These are phyloP conservation scores for Labeo calbasu DNA, from an alignment of 2,797 vertebrate species.

Conservation along the genomic window DNA sequence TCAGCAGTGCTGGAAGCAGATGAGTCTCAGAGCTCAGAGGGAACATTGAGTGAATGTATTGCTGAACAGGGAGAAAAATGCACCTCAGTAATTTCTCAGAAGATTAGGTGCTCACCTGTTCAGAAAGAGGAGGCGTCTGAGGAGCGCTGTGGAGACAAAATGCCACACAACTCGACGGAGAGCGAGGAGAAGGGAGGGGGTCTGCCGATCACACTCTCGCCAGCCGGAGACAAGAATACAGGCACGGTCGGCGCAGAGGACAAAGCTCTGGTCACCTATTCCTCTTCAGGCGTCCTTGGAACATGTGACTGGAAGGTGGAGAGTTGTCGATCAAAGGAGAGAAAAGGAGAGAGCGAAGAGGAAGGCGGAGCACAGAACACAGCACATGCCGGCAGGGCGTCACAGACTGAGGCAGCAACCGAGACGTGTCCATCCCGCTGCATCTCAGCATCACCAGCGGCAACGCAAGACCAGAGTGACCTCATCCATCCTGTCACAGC, in stretches of 20 bases:
- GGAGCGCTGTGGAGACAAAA: slow-evolving; percentile 71
- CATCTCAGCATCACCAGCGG: slow-evolving; percentile 77
- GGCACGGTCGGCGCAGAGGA: slow-evolving; percentile 63
- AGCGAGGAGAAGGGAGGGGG: slow-evolving; percentile 66
- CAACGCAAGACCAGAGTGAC: slow-evolving; percentile 69
- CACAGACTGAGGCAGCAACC: slow-evolving; percentile 70
- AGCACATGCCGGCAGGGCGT: slow-evolving; percentile 69
- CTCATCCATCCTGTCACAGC: slow-evolving; percentile 61
- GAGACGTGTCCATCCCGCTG: slow-evolving; percentile 71
- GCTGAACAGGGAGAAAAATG: slow-evolving; percentile 48
- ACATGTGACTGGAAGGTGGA: slow-evolving; percentile 69
- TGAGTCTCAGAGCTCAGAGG: slow-evolving; percentile 63
- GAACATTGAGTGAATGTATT: slow-evolving; percentile 58
- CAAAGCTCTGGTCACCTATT: slow-evolving; percentile 45
- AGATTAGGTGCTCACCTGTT: slow-evolving; percentile 69
- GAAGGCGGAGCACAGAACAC: slow-evolving; percentile 70
- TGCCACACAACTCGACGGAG: slow-evolving; percentile 74
- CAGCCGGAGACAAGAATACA: slow-evolving; percentile 65
- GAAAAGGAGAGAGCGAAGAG: slow-evolving; percentile 58
- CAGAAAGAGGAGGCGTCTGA: slow-evolving; percentile 64
- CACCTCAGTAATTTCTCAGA: slow-evolving; percentile 65
- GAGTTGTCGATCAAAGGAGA: slow-evolving; percentile 66
- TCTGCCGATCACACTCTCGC: slow-evolving; percentile 59
- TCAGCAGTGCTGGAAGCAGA: slow-evolving; percentile 57
- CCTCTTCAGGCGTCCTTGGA: slow-evolving; percentile 64